phyloP scores from a whole-genome alignment of 2,797 vertebrate species.

The Onychomys arenicola region DNA sequence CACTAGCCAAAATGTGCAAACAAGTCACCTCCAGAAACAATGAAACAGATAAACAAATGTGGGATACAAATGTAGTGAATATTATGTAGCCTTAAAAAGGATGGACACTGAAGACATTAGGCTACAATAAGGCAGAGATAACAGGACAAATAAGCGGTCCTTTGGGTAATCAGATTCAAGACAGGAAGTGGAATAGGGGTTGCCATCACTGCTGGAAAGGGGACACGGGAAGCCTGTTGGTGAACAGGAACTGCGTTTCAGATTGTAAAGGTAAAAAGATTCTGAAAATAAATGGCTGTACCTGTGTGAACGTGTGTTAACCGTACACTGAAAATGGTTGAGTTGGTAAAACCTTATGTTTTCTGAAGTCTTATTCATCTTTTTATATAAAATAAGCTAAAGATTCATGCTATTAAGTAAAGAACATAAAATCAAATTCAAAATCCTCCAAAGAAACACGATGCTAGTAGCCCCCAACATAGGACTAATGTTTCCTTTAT shows the following conservation, averaged over 20 bases:
- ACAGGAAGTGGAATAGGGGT: not conserved
- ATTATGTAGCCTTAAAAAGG: not conserved
- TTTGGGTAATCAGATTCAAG: not conserved
- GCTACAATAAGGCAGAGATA: not conserved
- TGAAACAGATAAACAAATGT: slow-evolving; percentile 22
- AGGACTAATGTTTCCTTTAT: not conserved
- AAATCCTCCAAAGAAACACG: not conserved
- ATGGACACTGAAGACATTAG: not conserved
- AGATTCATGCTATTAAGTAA: not conserved
- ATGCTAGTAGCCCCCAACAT: too few relatives aligned
- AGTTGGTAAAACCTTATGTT: not conserved
- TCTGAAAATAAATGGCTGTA: not conserved
- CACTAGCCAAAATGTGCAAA: not conserved
- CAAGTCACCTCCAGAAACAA: not conserved
- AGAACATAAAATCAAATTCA: not conserved
- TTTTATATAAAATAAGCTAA: slow-evolving; percentile 18
- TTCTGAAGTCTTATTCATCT: not conserved
- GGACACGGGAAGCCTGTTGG: not conserved
- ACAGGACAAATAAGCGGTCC: not conserved
- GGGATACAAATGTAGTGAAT: not conserved
- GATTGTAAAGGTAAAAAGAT: not conserved
- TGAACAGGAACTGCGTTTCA: not conserved
- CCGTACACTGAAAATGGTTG: not conserved
- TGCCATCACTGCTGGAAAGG: not conserved
- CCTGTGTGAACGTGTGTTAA: not conserved